phyloP scores from a whole-genome alignment of 2,797 vertebrate species.

The Erithacus rubecula region DNA sequence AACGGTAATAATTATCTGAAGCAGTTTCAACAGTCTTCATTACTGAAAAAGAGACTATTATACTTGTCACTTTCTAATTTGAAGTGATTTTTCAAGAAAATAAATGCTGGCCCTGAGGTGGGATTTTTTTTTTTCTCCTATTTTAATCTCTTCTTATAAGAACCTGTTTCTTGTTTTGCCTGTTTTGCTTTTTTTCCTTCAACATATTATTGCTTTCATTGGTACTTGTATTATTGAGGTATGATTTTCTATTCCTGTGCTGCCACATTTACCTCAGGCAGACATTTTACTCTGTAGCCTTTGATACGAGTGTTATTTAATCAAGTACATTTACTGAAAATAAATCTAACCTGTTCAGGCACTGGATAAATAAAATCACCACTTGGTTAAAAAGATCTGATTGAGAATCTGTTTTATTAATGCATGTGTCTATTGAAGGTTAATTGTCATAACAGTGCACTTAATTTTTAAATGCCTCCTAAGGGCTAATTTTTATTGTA shows the following conservation, averaged over 20 bases:
- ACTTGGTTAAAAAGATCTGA: background rate
- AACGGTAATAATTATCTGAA: background rate
- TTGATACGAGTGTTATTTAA: background rate
- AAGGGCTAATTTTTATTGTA: background rate
- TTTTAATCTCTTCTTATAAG: background rate
- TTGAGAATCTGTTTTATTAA: background rate
- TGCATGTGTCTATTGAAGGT: background rate
- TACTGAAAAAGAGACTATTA: background rate
- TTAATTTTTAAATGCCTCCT: background rate
- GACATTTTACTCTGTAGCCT: background rate
- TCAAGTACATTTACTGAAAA: background rate
- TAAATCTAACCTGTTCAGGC: background rate
- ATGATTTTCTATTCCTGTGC: background rate
- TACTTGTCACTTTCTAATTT: background rate
- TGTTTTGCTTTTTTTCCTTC: background rate
- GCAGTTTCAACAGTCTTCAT: background rate
- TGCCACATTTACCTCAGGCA: background rate
- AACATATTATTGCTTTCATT: background rate
- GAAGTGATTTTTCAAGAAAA: background rate
- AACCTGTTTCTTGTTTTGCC: background rate
- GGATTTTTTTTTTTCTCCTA: rapidly evolving
- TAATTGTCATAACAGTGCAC: background rate
- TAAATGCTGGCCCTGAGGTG: background rate
- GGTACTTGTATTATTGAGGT: background rate
- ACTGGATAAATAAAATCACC: background rate